Base-by-base conservation (phyloP, 2,888 invertebrate species). In the Meteorus colon region DNA sequence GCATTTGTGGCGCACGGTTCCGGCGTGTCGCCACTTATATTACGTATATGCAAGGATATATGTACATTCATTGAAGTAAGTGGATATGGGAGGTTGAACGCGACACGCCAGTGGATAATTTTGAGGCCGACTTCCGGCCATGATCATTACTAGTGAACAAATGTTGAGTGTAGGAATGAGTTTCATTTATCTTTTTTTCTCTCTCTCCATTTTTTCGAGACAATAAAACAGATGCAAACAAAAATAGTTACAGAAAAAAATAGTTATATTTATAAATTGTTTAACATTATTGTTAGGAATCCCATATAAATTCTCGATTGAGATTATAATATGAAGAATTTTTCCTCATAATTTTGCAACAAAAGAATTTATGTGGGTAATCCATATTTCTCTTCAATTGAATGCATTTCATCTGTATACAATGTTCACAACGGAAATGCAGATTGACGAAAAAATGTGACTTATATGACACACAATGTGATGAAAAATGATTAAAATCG, bases 81-180 rank as follows among this genome's bases (percentile, higher is more conserved):
- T 48, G 48, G 16, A n/a, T n/a, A 16, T 2, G 48, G 16, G n/a
- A 48, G 48, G 48, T 48, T 48, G n/a, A 48, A 48, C n/a, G 48
- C n/a, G 48, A 48, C 48, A 67, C 66, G 62, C 67, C 59, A 55
- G 66, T 67, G 67, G 37, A 60, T 76, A 72, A 76, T 76, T 73
- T 67, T 76, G 37, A 67, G 67, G 68, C 51, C 59, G 48, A 73
- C 76, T 76, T 76, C 76, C 76, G 76, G 48, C 65, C 72, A n/a
- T 45, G 65, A 19, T 72, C 75, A 75, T 75, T 75, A 75, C 59
- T n/a, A 51, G 55, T 29, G 59, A 66, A 60, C 75, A 72, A 75
- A 72, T 75, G 75, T 72, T 70, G 69, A 48, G 48, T 48, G 16
- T 16, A n/a, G n/a, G 14, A 48, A 48, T n/a, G n/a, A n/a, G 48